Evolutionary conservation across 92 coral and sea anemone genomes (phyloP), one percentile per base, ranked within the genome.

Genomic region (Scolanthus callimorphus): DNA sequence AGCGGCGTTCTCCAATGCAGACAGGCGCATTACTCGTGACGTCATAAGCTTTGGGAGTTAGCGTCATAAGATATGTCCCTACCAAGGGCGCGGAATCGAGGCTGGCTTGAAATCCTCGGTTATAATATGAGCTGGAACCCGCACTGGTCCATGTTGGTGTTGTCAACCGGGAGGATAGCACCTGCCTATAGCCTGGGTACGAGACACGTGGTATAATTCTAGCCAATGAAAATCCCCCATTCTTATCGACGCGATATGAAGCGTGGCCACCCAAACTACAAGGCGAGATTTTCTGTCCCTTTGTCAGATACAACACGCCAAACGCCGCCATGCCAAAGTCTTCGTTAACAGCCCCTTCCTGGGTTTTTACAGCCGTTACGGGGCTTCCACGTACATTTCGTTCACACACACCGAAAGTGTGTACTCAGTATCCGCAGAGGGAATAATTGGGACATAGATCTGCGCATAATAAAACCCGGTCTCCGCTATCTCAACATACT

Each of bases 161-260:
- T n/a, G 13, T 49, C 23, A 12, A 39, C 60, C 2, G 57, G 43
- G 43, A 34, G 12, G 17, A 3, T 17, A 57, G 63, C 1, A 11
- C 55, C 61, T 73, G 67, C 30, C 65, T 58, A 29, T 65, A 31
- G 4, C 86, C 86, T 45, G 86, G 86, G 29, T 21, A 50, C 23
- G 11, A 50, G 51, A 31, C 54, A 25, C 57, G 68, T 34, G 62
- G 51, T 31, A 73, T 55, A 31, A 80, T 65, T 24, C 49, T 50
- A 11, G 44, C 71, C 49, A 80, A 13, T 13, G 81, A 73, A 45
- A 73, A 80, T 26, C 67, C 72, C 6, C 0, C 3, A 29, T 12
- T 0, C 8, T 21, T 19, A 1, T 0, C 0, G 2, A 48, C 27
- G 1, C 0, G 9, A 27, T 12, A 20, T 0, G 0, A 0, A 0